Evolutionary conservation across 2,113 vertebrate species (phyloP), one percentile per base, ranked within the genome.

Genomic region (Paradisaea rubra): DNA sequence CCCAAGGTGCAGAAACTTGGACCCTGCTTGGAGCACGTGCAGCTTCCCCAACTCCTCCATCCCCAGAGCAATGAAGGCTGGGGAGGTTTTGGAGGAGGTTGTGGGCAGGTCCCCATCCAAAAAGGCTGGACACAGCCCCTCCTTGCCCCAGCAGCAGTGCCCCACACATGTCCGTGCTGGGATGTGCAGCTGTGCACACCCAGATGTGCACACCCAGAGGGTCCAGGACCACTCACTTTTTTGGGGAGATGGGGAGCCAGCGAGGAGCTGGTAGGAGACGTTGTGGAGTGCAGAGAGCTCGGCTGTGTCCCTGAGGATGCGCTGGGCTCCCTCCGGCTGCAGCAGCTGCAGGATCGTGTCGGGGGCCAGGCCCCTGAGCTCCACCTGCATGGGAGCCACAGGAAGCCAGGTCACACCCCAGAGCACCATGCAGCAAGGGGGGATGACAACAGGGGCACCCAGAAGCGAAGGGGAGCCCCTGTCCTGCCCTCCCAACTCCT

Each of bases 141-240:
- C 27, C 61, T 45, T 33, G 9, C 20, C 15, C 65, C 4, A 11
- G 50, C 54, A 59, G 50, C 45, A 65, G 60, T 3, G 7, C 37
- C 37, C 37, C 37, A 37, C 37, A 37, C 53, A 88, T 35, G 15
- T 68, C 80, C 1, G 0, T 33, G 24, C 49, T 60, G 70, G 33
- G 31, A 57, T 1, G 0, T 41, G 50, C 23, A 42, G 37, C 52
- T 69, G 52, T 24, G 1, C 37, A 23, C 31, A 53, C 39, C 19
- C 31, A 69, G 45, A 31, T 56, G 41, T 41, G 17, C 70, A 73
- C 27, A 52, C 27, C 56, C 45, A 57, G 25, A 42, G 56, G 25
- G 17, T 17, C 28, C 0, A 3, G 22, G 35, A 44, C 21, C 59
- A 96, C 98, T 98, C 94, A 98, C 97, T 98, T 93, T 96, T 98